Conservation (phyloP, 2,113 vertebrate species). For the Ceratotherium simum region DNA sequence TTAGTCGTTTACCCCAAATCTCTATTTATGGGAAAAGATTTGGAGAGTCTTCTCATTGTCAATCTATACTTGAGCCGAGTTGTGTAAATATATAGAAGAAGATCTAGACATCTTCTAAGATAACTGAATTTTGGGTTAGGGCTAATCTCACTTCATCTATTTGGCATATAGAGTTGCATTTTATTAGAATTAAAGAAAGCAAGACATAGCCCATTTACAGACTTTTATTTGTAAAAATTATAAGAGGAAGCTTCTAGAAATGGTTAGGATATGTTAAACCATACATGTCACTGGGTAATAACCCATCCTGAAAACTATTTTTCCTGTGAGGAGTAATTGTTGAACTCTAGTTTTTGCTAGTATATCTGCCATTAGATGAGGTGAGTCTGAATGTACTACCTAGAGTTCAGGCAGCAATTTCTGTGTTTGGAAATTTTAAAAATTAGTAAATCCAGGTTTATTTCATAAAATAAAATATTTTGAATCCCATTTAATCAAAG, state of each 20-base stretch:
- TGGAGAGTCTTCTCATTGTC: not conserved
- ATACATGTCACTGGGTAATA: not conserved
- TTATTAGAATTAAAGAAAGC: slow-evolving; percentile 18
- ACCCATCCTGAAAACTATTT: not conserved
- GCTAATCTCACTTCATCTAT: not conserved
- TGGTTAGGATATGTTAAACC: not conserved
- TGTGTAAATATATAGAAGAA: not conserved
- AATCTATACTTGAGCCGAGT: not conserved
- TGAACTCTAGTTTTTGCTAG: not conserved
- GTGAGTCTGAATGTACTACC: not conserved
- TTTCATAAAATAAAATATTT: not conserved
- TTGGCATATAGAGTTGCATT: not conserved
- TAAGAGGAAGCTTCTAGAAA: not conserved
- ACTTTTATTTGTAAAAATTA: not conserved
- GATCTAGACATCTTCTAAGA: not conserved
- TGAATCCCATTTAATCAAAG: not conserved
- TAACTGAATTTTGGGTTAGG: not conserved
- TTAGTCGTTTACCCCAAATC: not conserved
- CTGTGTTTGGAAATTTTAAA: not conserved
- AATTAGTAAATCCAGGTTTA: not conserved
- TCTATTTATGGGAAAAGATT: not conserved
- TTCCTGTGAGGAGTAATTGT: not conserved
- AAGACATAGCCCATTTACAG: not conserved
- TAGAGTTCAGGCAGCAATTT: not conserved
- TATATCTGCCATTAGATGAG: not conserved